Percentiles rank a stretch among this genome's conserved stretches.
These are phyloP conservation scores for Drosophila neonasuta DNA, from an alignment of 2,888 invertebrate genomes.

Conservation along the genomic window DNA sequence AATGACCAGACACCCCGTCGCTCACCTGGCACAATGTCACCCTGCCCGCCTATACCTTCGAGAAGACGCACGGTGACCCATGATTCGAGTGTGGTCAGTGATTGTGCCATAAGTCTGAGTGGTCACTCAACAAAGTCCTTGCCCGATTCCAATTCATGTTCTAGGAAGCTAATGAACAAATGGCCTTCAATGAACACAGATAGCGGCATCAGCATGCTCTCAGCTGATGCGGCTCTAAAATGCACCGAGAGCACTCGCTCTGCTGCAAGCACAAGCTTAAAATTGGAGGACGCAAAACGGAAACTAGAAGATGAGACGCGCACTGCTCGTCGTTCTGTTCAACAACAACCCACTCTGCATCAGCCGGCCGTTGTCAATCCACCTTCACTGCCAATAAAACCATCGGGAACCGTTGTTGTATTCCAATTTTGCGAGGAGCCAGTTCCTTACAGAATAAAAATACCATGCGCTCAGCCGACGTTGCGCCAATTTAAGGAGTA, in stretches of 20 bases:
- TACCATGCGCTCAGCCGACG: slow-evolving; percentile 93
- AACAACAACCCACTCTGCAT: slow-evolving; percentile 67
- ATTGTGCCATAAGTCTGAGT: slow-evolving; percentile 82
- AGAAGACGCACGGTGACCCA: slow-evolving; percentile 83
- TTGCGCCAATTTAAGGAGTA: slow-evolving; percentile 96
- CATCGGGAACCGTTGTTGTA: slow-evolving; percentile 87
- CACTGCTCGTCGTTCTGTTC: slow-evolving; percentile 80
- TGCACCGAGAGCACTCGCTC: slow-evolving; percentile 81
- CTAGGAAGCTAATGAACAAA: slow-evolving; percentile 82
- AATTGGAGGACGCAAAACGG: slow-evolving; percentile 89
- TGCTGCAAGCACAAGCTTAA: slow-evolving; percentile 85
- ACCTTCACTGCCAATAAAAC: slow-evolving; percentile 81
- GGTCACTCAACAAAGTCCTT: slow-evolving; percentile 82
- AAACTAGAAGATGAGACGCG: slow-evolving; percentile 85
- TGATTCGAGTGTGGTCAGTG: slow-evolving; percentile 80
- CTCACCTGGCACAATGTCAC: slow-evolving; percentile 87
- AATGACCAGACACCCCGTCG: slow-evolving; percentile 92
- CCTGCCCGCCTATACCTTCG: slow-evolving; percentile 84
- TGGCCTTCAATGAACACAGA: slow-evolving; percentile 83
- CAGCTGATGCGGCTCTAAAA: slow-evolving; percentile 82
- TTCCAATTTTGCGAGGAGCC: slow-evolving; percentile 95
- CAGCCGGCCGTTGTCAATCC: slow-evolving; percentile 65
- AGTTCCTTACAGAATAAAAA: slow-evolving; percentile 95
- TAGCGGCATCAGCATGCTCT: slow-evolving; percentile 83
- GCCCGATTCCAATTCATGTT: slow-evolving; percentile 83